A percentile compares a stretch with the other conserved stretches of the same genome.
Conservation (phyloP, 2,888 invertebrate genomes). For the Pammene aurita region DNA sequence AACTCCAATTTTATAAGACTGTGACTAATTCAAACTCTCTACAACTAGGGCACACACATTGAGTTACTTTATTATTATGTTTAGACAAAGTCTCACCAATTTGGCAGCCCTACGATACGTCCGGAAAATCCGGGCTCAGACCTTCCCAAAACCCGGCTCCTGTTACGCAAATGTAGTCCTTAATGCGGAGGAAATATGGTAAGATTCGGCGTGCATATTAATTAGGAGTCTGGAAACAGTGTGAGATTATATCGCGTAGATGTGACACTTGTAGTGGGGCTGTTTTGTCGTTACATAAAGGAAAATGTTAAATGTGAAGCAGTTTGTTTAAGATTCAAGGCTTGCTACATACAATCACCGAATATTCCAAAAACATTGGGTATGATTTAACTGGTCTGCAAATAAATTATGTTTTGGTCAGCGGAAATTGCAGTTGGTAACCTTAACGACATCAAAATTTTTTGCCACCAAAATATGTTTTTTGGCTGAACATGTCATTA, state of each 20-base stretch:
- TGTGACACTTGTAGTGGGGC: conserved; percentile 19
- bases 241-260: conserved; percentile 31
- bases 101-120: conserved; percentile 33
- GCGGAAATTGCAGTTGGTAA: no score
- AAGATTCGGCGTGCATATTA: conserved; percentile 20
- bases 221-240: conserved; percentile 16
- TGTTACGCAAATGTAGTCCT: conserved; percentile 19
- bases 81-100: conserved; percentile 26
- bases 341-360: no score
- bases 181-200: conserved; percentile 20
- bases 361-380: no score
- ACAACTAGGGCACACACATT: conserved; percentile 19
- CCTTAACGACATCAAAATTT: no score
- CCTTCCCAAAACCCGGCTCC: conserved; percentile 29
- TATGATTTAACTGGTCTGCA: no score
- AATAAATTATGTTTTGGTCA: no score
- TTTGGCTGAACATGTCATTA: no score
- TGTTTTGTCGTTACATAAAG: not conserved
- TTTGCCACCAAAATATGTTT: no score
- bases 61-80: conserved; percentile 24
- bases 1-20: not conserved
- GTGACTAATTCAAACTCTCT: conserved; percentile 3
- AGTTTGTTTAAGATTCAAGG: not conserved
- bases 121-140: conserved; percentile 30
- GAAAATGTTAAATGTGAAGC: not conserved